Evolutionary conservation across 2,113 vertebrate species (phyloP), one percentile per base, ranked within the genome.

Genomic region (Oxyura jamaicensis): DNA sequence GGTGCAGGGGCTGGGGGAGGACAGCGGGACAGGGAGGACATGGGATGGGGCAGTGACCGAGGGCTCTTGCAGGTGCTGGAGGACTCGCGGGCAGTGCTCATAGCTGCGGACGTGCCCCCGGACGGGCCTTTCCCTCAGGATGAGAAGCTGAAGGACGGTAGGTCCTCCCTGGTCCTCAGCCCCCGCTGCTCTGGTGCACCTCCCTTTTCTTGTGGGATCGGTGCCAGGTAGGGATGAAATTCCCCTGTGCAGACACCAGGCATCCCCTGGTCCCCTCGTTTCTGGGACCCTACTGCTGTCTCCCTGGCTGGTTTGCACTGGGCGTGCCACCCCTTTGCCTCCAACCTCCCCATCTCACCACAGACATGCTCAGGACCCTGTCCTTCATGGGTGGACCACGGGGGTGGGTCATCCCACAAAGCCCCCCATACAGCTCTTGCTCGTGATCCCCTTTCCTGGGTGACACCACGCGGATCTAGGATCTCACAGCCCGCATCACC

Each of bases 101-200:
- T 98, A 1, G 97, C 98, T 14, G 99, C 99, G 0, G 98, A 99
- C 5, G 97, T 99, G 94, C 98, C 98, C 95, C 99, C 99, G 0
- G 98, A 99, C 2, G 99, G 99, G 90, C 99, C 99, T 22, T 99
- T 99, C 90, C 99, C 99, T 73, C 98, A 98, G 97, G 99, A 99
- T 0, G 99, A 99, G 91, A 99, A 99, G 97, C 98, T 99, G 96
- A 99, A 99, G 97, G 99, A 99, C 94, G 99, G 99, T 99, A 96
- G 80, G 98, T 88, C 63, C 60, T 46, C 65, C 69, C 42, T 6
- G 3, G 18, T 41, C 85, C 69, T 78, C 74, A 39, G 6, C 13
- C 36, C 4, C 0, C 7, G 13, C 72, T 71, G 35, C 31, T 35
- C 9, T 65, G 60, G 52, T 25, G 14, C n/a, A 83, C 62, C 19